Percentiles rank a stretch among this genome's conserved stretches.
Evolutionary conservation across 30 jellyfish, hydroid and myxozoan species (phyloP).

Genomic region (Turritopsis dohrnii): DNA sequence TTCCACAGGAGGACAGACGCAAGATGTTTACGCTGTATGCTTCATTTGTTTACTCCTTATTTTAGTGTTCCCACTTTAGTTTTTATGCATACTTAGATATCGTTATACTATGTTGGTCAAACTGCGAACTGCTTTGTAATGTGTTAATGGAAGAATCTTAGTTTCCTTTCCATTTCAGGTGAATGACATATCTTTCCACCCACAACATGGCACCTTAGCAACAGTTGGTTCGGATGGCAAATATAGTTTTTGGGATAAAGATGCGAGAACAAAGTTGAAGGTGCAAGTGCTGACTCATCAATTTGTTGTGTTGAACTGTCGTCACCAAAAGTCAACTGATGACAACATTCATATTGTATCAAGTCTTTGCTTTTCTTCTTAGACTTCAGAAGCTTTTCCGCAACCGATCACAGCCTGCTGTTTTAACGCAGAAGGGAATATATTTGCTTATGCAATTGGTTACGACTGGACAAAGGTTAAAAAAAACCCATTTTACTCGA

Average conservation of each 20-base stretch:
- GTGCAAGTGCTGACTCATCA: background rate
- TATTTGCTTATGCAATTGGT: constrained; percentile 86
- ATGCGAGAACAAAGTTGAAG: constrained; percentile 86
- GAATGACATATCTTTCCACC: constrained; percentile 88
- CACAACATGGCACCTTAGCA: constrained; percentile 92
- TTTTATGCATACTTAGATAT: too few species aligned
- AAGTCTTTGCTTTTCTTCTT: background rate
- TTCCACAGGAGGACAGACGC: constrained; percentile 49
- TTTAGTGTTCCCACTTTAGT: too few species aligned
- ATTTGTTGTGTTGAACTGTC: background rate
- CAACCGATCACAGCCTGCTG: constrained; percentile 92
- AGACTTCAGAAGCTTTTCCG: constrained; percentile 75
- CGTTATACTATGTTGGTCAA: too few species aligned
- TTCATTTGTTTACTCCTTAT: background rate
- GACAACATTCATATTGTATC: background rate
- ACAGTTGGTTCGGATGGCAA: constrained; percentile 97
- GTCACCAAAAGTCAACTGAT: background rate
- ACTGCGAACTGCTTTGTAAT: too few species aligned
- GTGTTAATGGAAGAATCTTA: too few species aligned
- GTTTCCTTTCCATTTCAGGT: constrained; percentile 20
- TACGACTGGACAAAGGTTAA: constrained; percentile 88
- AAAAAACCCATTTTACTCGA: too few species aligned
- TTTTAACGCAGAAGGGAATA: constrained; percentile 71
- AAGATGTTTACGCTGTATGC: constrained; percentile 86
- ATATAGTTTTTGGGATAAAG: constrained; percentile 96